Base-by-base conservation (phyloP, 37 sponge, comb jelly and placozoan genomes). In the Chondrilla cf. caribensis region DNA sequence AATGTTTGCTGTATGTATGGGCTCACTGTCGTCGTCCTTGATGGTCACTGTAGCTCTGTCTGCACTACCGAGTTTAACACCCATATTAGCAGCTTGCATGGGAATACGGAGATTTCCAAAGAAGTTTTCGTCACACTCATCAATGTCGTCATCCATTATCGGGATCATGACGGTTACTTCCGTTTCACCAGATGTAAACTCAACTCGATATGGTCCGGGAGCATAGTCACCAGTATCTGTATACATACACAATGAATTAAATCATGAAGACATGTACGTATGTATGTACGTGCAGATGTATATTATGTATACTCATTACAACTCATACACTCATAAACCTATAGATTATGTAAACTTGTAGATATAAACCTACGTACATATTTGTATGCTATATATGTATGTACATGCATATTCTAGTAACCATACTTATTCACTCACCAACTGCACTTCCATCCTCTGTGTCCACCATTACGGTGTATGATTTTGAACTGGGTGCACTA, bases 21-120 rank as follows among this genome's bases (percentile, higher is more conserved):
- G 60, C 71, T 82, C 35, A 84, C 78, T 39, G 47, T 84, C 79
- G 60, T 60, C 43, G 35, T 84, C 85, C 6, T 60, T 77, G 24
- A 84, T 78, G 21, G 31, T 60, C 43, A 84, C 54, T 8, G n/a
- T 64, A 1, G 85, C 66, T 43, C 44, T 47, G 18, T 39, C 36
- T 1, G 26, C 55, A 24, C 43, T 18, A 5, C 79, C 85, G 78
- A 70, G 7, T 2, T 4, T 21, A 0, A 84, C 37, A 19, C 68
- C 68, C 28, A n/a, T 58, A 78, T 38, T 33, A 22, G 24, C 54
- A 60, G 67, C 57, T 2, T 40, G 33, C 39, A 0, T 6, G 29
- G 65, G 44, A 62, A 40, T 35, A 43, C 22, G 65, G 22, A 60
- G 35, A 29, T 35, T 38, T 4, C 54, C 44, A 17, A 2, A 39